Evolutionary conservation across 2,113 vertebrate genomes (phyloP).

Genomic region (Poeciliopsis prolifica): DNA sequence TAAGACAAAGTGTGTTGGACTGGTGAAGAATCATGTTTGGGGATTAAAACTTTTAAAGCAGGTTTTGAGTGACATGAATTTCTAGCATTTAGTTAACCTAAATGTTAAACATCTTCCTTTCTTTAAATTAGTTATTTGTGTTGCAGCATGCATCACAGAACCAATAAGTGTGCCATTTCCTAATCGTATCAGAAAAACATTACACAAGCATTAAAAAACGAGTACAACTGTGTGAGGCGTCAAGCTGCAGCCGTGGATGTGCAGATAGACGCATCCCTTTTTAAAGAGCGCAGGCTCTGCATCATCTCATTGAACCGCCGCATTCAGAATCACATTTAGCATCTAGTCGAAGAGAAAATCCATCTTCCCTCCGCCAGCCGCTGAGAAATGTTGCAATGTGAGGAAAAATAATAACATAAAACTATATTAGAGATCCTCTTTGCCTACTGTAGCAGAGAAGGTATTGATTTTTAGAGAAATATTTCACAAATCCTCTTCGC

Average conservation of each 20-base stretch:
- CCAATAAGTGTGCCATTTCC: slow-evolving; percentile 5
- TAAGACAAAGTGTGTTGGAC: background rate
- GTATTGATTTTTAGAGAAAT: slow-evolving; percentile 80
- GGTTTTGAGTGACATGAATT: background rate
- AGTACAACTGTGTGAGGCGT: slow-evolving; percentile 35
- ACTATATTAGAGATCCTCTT: slow-evolving; percentile 77
- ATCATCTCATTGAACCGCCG: slow-evolving; percentile 68
- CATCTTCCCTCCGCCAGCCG: slow-evolving; percentile 63
- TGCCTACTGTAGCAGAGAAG: slow-evolving; percentile 63
- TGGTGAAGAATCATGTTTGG: background rate
- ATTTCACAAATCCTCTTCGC: slow-evolving; percentile 70
- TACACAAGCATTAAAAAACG: slow-evolving; percentile 15
- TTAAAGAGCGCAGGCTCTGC: slow-evolving; percentile 51
- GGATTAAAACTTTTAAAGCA: background rate
- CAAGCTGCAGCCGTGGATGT: slow-evolving; percentile 41
- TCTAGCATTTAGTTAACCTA: background rate
- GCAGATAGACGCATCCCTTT: slow-evolving; percentile 38
- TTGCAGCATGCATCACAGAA: too few relatives aligned
- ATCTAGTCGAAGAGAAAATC: slow-evolving; percentile 68
- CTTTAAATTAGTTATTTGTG: too few relatives aligned
- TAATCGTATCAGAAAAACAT: background rate
- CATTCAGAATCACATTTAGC: slow-evolving; percentile 75
- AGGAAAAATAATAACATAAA: slow-evolving; percentile 78
- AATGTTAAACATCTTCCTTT: background rate
- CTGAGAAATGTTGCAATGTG: slow-evolving; percentile 74